Evolutionary conservation across 1,140 invertebrate genomes (phyloP).

Genomic region (Drosophila nasuta): DNA sequence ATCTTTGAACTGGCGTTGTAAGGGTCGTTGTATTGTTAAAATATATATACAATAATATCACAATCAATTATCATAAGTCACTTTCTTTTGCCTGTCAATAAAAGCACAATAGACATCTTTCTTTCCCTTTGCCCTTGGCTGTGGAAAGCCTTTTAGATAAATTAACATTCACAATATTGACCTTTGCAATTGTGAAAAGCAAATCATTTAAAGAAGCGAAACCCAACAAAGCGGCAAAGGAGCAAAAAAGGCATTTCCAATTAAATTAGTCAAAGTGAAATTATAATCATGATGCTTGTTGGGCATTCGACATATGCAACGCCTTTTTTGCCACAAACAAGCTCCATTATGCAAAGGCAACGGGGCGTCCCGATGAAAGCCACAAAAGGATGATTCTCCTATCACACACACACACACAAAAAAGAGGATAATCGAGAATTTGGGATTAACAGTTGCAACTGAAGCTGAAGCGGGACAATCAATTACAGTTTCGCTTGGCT

Average conservation of each 20-base stretch:
- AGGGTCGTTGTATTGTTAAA: not conserved
- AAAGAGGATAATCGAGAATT: slow-evolving; percentile 26
- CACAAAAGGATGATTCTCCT: slow-evolving; percentile 38
- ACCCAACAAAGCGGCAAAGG: slow-evolving; percentile 7
- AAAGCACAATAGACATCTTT: not conserved
- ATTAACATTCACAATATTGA: slow-evolving; percentile 31
- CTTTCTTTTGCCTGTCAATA: not conserved
- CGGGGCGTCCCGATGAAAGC: slow-evolving; percentile 7
- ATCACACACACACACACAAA: not conserved
- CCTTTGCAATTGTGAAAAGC: slow-evolving; percentile 21
- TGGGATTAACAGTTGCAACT: slow-evolving; percentile 9
- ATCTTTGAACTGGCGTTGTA: not conserved
- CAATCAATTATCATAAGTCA: slow-evolving; percentile 1
- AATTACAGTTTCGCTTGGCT: slow-evolving; percentile 38
- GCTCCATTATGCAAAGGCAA: slow-evolving; percentile 35
- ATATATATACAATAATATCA: not conserved
- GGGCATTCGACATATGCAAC: slow-evolving; percentile 34
- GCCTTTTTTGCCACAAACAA: slow-evolving; percentile 11
- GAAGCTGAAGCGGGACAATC: slow-evolving; percentile 20
- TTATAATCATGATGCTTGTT: slow-evolving; percentile 22
- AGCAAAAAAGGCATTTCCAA: slow-evolving; percentile 13
- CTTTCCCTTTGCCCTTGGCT: not conserved
- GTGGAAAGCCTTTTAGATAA: slow-evolving; percentile 36
- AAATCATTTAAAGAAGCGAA: slow-evolving; percentile 26
- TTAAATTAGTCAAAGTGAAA: slow-evolving; percentile 26